Conservation (phyloP, 1,140 invertebrate genomes). For the Drosophila ercepeae region DNA sequence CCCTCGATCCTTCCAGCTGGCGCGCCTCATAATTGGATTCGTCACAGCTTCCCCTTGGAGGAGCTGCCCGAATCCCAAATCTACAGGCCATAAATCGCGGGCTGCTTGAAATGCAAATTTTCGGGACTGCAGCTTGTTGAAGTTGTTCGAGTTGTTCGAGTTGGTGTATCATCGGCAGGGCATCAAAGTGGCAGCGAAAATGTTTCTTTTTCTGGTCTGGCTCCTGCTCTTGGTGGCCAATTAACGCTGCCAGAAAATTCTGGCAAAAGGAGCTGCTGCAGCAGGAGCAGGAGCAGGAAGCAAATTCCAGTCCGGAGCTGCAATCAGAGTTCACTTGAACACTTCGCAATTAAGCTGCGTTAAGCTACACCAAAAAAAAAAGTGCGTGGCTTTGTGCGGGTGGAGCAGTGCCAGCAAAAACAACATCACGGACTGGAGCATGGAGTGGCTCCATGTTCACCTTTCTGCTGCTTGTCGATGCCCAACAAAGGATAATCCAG, state of each 20-base stretch:
- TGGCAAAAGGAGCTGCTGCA: conserved; percentile 8
- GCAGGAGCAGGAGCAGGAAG: conserved; percentile 24
- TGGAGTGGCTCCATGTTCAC: conserved; percentile 50
- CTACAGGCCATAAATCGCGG: conserved; percentile 69
- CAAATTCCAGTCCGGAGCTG: conserved; percentile 41
- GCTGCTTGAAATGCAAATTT: conserved; percentile 80
- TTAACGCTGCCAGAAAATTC: conserved; percentile 30
- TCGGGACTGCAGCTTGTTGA: conserved; percentile 55
- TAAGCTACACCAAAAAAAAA: conserved; percentile 3
- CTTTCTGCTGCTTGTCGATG: conserved; percentile 62
- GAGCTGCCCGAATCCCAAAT: conserved; percentile 5
- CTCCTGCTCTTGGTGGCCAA: conserved; percentile 37
- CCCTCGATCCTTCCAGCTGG: conserved; percentile 54
- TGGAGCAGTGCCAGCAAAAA: conserved; percentile 7
- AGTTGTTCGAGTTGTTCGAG: conserved; percentile 20
- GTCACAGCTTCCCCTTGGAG: conserved; percentile 50
- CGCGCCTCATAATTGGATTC: conserved; percentile 80
- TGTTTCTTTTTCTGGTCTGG: conserved; percentile 44
- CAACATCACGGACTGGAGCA: conserved; percentile 22
- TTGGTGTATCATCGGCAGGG: conserved; percentile 73
- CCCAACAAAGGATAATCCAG: conserved; percentile 79
- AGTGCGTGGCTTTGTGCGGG: conserved; percentile 37
- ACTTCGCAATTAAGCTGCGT: conserved; percentile 69
- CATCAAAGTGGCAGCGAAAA: conserved; percentile 77
- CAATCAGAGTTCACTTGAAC: conserved; percentile 79